Conservation (phyloP, 2,113 vertebrate genomes). For the Neotragus pygmaeus region DNA sequence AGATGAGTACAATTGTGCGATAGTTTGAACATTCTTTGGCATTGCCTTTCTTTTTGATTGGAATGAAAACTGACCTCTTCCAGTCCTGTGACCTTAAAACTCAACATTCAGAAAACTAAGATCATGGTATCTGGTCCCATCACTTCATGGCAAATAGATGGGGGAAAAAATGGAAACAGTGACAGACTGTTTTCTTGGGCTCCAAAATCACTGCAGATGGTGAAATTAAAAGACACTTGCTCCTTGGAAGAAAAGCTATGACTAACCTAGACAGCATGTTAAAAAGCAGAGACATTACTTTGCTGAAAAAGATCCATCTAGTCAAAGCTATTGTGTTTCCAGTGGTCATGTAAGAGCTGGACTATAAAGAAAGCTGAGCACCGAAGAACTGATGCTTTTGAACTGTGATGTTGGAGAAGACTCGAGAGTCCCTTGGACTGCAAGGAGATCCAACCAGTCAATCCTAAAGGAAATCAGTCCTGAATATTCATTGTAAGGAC, state of each 20-base stretch:
- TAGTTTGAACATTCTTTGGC: neutral
- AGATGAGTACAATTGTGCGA: neutral
- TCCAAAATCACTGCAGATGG: neutral
- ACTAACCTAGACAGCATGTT: neutral
- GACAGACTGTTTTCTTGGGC: neutral
- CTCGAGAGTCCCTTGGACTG: neutral
- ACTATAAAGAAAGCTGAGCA: neutral
- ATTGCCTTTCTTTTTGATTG: neutral
- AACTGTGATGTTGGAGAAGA: neutral
- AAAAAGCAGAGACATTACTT: neutral
- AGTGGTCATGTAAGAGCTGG: neutral
- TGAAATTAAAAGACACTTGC: neutral
- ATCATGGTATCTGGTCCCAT: neutral
- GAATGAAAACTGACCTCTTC: neutral
- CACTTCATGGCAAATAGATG: neutral
- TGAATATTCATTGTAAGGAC: neutral
- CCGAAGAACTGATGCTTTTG: neutral
- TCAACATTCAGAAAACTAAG: neutral
- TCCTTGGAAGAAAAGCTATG: neutral
- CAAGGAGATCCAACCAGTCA: neutral
- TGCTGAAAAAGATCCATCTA: neutral
- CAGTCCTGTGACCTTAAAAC: neutral
- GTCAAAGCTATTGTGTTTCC: neutral
- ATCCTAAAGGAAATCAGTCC: neutral
- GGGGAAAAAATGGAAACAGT: neutral